Evolutionary conservation across 2,113 vertebrate species (phyloP), one percentile per base, ranked within the genome.

Genomic region (Picathartes gymnocephalus): DNA sequence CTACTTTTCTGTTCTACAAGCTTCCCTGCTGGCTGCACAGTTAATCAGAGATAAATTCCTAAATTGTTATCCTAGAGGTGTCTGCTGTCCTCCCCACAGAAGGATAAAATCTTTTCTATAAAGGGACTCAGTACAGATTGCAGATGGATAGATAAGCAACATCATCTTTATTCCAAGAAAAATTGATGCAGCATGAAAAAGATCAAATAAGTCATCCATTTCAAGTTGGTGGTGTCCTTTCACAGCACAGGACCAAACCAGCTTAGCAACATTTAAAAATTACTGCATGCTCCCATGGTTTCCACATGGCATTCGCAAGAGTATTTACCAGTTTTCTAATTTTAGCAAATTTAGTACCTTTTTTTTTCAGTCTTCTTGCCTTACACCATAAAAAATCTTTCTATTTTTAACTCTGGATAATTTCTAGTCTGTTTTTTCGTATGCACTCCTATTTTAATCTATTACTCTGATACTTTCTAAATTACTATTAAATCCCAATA

Each of bases 401-500:
- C 48, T 90, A 45, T 39, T 82, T 97, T 94, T 94, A 88, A 96
- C 54, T 93, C 11, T 31, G n/a, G 15, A 40, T 83, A 88, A 83
- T 94, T 89, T 94, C 82, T 65, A 77, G 23, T 47, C 39, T 80
- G 39, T 61, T 93, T 91, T 78, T 95, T 94, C 40, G 92, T 35
- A 64, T 40, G 42, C 2, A 2, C 25, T 88, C 27, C 33, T 92
- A 74, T 74, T 92, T 83, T 94, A 96, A 93, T 83, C 86, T 86
- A 61, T 82, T 79, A 83, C 56, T 92, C 50, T 69, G 8, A 58
- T 95, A 71, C 79, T 92, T 87, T 85, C 45, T 79, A 96, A 95
- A 95, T 96, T 93, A 88, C 79, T 87, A 53, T 92, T 88, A 95
- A 97, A 91, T 93, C 71, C 76, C 84, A 86, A 42, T n/a, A n/a